Conservation (phyloP, 2,797 vertebrate genomes). For the Lithobates pipiens region DNA sequence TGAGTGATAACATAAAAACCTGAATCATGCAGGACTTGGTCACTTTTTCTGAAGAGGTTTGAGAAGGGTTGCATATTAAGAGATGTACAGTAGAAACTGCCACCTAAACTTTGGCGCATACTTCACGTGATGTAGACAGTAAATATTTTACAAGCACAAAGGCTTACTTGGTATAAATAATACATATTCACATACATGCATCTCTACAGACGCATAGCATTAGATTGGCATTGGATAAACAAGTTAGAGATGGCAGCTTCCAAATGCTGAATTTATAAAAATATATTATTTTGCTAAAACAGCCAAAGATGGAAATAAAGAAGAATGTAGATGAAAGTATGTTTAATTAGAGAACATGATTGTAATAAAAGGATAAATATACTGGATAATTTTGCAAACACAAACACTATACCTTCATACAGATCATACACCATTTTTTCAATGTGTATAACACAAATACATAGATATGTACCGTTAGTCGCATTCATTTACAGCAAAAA, state of each 20-base stretch:
- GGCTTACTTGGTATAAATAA: neutral
- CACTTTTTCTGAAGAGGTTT: neutral
- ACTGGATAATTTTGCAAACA: neutral
- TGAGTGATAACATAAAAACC: neutral
- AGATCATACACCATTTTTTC: neutral
- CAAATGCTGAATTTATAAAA: neutral
- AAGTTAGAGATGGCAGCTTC: neutral
- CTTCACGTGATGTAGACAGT: neutral
- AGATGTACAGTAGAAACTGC: neutral
- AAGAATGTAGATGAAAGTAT: no score
- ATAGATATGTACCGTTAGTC: neutral
- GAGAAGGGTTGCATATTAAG: neutral
- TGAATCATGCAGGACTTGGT: neutral
- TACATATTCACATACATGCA: neutral
- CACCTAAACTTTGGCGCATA: neutral
- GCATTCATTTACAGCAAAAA: neutral
- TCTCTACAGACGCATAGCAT: neutral
- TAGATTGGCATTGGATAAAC: neutral
- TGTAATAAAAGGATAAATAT: neutral
- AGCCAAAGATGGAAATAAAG: no score
- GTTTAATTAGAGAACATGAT: neutral
- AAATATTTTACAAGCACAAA: neutral
- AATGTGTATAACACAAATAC: neutral
- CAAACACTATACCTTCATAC: neutral
- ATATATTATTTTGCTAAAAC: no score